Percentiles rank a stretch among this genome's conserved stretches.
Conservation (phyloP, 2,113 vertebrate genomes). For the Panthera leo region DNA sequence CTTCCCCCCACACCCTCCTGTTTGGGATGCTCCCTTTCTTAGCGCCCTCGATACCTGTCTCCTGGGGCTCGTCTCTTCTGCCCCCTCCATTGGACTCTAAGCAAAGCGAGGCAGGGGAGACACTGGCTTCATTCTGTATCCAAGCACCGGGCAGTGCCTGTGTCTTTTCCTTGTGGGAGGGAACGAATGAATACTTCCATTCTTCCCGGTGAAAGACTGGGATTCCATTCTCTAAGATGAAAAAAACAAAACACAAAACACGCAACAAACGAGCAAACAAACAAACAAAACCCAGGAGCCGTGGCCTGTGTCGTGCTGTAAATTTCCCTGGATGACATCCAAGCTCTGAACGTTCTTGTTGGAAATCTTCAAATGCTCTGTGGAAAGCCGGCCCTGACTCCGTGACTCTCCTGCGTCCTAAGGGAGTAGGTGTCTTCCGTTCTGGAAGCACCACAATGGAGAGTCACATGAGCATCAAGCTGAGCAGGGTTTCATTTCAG, state of each 20-base stretch:
- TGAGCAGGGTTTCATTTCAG: not conserved
- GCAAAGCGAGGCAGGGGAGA: not conserved
- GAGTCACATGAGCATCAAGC: not conserved
- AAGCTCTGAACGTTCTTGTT: not conserved
- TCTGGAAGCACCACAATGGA: not conserved
- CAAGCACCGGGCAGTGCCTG: rapidly evolving
- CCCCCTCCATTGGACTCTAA: not conserved
- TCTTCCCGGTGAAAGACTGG: not conserved
- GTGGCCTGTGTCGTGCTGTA: rapidly evolving
- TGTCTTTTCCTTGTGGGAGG: not conserved
- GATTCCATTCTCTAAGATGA: not conserved
- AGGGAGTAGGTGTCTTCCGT: not conserved
- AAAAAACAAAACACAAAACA: no score
- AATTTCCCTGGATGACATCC: not conserved
- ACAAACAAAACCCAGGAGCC: not conserved
- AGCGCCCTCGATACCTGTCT: rapidly evolving
- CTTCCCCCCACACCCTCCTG: rapidly evolving
- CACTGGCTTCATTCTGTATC: rapidly evolving
- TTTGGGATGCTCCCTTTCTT: not conserved
- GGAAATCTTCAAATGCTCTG: not conserved
- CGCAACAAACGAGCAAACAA: no score
- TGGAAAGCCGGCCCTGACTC: not conserved
- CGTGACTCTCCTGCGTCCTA: not conserved
- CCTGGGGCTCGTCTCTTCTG: no score
- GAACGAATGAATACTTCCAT: not conserved